These are phyloP conservation scores for Esox lucius DNA, from an alignment of 2,797 vertebrate genomes.

Conservation along the genomic window DNA sequence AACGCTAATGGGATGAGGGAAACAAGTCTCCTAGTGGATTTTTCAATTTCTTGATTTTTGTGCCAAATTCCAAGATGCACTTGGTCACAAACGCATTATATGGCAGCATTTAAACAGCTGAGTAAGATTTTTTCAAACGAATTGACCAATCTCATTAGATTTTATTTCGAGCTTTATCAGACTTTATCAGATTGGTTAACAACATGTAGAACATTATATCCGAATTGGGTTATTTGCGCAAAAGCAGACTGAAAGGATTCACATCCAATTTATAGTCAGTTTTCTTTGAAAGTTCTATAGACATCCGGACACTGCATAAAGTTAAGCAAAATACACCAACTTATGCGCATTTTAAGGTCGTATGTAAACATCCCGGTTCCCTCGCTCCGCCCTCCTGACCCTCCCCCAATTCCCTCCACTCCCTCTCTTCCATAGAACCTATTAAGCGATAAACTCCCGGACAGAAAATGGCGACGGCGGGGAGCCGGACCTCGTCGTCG, in stretches of 20 bases:
- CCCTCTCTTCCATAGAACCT: conserved; percentile 63
- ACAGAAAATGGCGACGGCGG: conserved; percentile 86
- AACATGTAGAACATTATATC: too few relatives aligned
- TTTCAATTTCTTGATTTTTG: too few relatives aligned
- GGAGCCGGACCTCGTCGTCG: conserved; percentile 79
- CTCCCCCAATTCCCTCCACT: conserved; percentile 61
- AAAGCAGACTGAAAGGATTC: not conserved
- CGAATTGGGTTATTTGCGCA: too few relatives aligned
- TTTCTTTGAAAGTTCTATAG: not conserved
- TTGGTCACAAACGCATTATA: too few relatives aligned
- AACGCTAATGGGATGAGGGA: too few relatives aligned
- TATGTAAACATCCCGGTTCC: conserved; percentile 42
- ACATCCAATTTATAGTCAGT: not conserved
- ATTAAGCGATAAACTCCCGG: conserved; percentile 70
- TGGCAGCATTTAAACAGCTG: too few relatives aligned
- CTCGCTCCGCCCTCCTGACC: conserved; percentile 42
- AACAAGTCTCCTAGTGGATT: too few relatives aligned
- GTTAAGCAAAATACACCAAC: conserved; percentile 23
- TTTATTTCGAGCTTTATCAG: too few relatives aligned
- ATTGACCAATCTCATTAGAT: too few relatives aligned
- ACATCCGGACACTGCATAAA: not conserved
- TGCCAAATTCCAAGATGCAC: too few relatives aligned
- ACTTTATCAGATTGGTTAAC: too few relatives aligned
- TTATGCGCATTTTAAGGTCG: conserved; percentile 24
- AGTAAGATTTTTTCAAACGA: too few relatives aligned